Evolutionary conservation across 2,888 invertebrate species (phyloP).

Genomic region (Gisinianus flammeolus): DNA sequence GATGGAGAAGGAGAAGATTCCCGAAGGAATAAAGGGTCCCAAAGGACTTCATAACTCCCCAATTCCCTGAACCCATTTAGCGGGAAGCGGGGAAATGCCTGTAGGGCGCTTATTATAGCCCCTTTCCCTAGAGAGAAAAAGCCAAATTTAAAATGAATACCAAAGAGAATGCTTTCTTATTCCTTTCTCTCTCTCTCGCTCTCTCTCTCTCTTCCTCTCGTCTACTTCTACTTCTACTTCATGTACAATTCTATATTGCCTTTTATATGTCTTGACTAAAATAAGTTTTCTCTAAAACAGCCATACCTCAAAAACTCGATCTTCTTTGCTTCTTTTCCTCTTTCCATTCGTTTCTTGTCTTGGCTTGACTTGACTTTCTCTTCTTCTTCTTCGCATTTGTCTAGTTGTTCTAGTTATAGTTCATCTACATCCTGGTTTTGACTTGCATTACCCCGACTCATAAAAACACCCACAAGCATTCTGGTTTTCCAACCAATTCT

Average conservation of each 20-base stretch:
- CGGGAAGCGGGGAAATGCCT: conserved; percentile 58
- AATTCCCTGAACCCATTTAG: conserved; percentile 59
- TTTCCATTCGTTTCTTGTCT: not conserved
- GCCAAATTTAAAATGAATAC: conserved; percentile 59
- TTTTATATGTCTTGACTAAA: conserved; percentile 48
- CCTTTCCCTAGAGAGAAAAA: conserved; percentile 57
- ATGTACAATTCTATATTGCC: conserved; percentile 19
- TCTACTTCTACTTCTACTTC: not conserved
- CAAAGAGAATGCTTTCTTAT: conserved; percentile 57
- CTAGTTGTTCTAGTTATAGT: conserved; percentile 2
- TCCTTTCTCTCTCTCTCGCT: conserved; percentile 18
- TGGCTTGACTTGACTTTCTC: not conserved
- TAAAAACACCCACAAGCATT: conserved; percentile 42
- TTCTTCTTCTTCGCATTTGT: not conserved
- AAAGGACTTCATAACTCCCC: conserved; percentile 50
- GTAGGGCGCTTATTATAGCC: conserved; percentile 59
- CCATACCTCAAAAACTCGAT: conserved; percentile 29
- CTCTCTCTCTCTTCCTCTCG: conserved; percentile 4
- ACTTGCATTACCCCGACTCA: conserved; percentile 43
- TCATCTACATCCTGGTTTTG: conserved; percentile 40
- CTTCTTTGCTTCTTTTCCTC: no score
- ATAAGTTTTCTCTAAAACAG: conserved; percentile 40
- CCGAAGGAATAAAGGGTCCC: conserved; percentile 54
- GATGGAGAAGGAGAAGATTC: conserved; percentile 56
- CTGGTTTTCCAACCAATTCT: no score